Evolutionary conservation across 2,797 vertebrate species (phyloP), one percentile per base, ranked within the genome.

Genomic region (Lepidocolaptes lacrymiger): DNA sequence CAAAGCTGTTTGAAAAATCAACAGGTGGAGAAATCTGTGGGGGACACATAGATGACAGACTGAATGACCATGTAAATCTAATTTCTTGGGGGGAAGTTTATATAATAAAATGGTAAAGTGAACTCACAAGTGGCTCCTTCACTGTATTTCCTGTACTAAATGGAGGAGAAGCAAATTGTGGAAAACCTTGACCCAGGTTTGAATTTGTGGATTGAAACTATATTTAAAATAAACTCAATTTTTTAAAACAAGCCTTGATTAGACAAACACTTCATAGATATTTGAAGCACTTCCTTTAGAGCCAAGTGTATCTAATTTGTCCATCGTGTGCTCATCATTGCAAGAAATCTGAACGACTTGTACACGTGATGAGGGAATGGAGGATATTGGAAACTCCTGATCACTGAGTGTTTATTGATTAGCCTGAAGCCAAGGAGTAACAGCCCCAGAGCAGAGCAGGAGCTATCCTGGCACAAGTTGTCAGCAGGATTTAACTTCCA

Each of bases 1-100:
- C 80, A 87, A 86, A 89, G 26, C 52, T 66, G 27, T 52, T 34
- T 66, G 81, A 90, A 94, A 93, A 85, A 78, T 78, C 63, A 92
- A 51, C 80, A 85, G 58, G 63, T 85, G 51, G 62, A 68, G 43
- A 72, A 95, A 27, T 88, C 80, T 71, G 7, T n/a, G 36, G 81
- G 39, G 62, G 20, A 55, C 52, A 77, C 41, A 63, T 9, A 54
- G 66, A 72, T 84, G 88, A 91, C 71, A 86, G 90, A 22, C 15
- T 52, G 55, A 95, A 91, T 76, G 28, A 77, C 51, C 43, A 58
- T 2, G 3, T 93, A 86, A 93, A 95, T 90, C 74, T 79, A 37
- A 73, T 69, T 88, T 95, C 69, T 71, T 58, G 36, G 37, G 58
- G 18, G 48, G 52, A 71, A 30, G 7, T 28, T 81, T 86, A 46